Conservation (phyloP, 2,888 invertebrate genomes). For the Julus scandinavius region DNA sequence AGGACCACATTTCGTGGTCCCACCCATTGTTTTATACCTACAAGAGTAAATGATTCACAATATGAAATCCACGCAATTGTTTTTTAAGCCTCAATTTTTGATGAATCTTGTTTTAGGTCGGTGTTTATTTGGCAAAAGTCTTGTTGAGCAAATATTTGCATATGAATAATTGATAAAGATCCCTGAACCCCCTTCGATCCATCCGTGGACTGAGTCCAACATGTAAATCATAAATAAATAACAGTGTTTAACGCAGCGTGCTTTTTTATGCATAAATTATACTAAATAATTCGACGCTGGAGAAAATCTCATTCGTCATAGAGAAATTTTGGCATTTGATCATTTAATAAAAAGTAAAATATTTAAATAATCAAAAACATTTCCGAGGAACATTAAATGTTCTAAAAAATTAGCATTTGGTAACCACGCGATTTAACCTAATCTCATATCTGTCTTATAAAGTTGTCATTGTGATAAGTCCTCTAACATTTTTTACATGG, state of each 20-base stretch:
- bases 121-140: background rate
- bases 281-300: background rate
- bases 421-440: background rate
- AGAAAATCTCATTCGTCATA: background rate
- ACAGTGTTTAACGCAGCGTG: background rate
- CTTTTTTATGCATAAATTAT: background rate
- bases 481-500: background rate
- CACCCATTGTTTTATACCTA: too few species aligned
- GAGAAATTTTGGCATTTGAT: background rate
- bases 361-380: too few species aligned
- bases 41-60: too few species aligned
- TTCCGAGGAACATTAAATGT: too few species aligned
- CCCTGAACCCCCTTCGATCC: slow-evolving; percentile 18
- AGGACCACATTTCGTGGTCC: too few species aligned
- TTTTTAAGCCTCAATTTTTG: too few species aligned
- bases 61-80: too few species aligned
- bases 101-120: too few species aligned
- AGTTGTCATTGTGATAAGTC: background rate
- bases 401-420: background rate
- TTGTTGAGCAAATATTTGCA: background rate
- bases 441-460: background rate
- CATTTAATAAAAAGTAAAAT: background rate
- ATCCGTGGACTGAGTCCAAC: background rate
- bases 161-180: background rate
- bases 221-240: background rate